Percentiles rank a stretch among this genome's conserved stretches.
Conservation (phyloP, 92 coral and sea anemone genomes). For the Muricea muricata region DNA sequence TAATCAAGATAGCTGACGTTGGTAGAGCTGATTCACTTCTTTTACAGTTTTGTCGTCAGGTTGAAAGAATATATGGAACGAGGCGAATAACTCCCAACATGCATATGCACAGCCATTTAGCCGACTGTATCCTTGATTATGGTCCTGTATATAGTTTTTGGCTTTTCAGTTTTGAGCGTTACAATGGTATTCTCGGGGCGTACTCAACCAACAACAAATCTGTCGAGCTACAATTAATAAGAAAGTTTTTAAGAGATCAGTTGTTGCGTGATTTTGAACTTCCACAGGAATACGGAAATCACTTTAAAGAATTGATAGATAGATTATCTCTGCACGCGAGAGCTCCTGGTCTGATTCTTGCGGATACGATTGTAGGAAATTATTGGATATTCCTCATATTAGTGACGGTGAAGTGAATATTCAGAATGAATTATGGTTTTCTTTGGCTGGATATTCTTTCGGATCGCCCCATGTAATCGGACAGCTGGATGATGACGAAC, state of each 20-base stretch:
- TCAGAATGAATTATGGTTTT: no score
- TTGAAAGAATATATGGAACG: background rate
- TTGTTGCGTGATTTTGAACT: background rate
- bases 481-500: no score
- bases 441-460: background rate
- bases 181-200: no score
- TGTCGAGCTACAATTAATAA: no score
- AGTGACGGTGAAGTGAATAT: no score
- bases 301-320: background rate
- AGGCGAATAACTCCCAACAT: background rate
- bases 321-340: background rate
- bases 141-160: constrained; percentile 78
- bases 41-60: no score
- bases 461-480: background rate
- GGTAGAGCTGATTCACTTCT: no score
- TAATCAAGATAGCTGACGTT: no score
- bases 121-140: constrained; percentile 54
- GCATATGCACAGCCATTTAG: background rate
- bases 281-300: background rate
- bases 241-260: background rate
- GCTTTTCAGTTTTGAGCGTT: no score
- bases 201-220: constrained; percentile 59
- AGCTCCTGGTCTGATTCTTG: no score
- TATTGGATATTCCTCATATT: no score
- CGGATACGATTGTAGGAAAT: no score